Evolutionary conservation across 1,140 invertebrate species (phyloP).

Genomic region (Nephila pilipes): DNA sequence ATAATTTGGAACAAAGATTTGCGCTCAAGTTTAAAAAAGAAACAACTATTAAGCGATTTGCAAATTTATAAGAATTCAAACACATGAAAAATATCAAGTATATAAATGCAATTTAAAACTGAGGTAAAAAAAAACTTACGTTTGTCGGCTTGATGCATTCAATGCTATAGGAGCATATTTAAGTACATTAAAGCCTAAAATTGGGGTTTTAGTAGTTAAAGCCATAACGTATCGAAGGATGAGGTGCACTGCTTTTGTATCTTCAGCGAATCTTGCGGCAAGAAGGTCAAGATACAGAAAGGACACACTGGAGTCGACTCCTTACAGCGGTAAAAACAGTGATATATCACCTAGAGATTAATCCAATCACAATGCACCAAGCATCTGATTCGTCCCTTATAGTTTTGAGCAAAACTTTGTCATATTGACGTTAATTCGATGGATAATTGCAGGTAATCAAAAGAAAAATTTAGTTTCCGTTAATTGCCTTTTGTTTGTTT

Average conservation of each 20-base stretch:
- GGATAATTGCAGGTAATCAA: no score
- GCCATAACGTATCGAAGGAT: slow-evolving; percentile 7
- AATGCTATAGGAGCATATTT: slow-evolving; percentile 28
- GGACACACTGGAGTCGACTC: neutral
- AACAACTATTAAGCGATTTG: no score
- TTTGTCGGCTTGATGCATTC: slow-evolving; percentile 42
- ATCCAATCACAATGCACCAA: neutral
- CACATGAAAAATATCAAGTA: neutral
- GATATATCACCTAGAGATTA: neutral
- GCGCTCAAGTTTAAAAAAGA: no score
- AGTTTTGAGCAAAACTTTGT: neutral
- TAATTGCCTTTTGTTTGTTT: no score
- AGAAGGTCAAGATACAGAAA: slow-evolving; percentile 41
- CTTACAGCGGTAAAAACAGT: neutral
- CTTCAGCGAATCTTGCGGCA: neutral
- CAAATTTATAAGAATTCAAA: neutral
- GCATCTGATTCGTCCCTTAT: neutral
- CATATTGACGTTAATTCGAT: no score
- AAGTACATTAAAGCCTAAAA: slow-evolving; percentile 36
- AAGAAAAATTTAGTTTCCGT: no score
- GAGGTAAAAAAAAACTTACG: neutral
- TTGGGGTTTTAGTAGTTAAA: slow-evolving; percentile 11
- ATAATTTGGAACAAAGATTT: no score
- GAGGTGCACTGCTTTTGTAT: neutral
- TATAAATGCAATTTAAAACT: neutral